phyloP scores from a whole-genome alignment of 1,140 invertebrate genomes.

The Bombus fervidus region DNA sequence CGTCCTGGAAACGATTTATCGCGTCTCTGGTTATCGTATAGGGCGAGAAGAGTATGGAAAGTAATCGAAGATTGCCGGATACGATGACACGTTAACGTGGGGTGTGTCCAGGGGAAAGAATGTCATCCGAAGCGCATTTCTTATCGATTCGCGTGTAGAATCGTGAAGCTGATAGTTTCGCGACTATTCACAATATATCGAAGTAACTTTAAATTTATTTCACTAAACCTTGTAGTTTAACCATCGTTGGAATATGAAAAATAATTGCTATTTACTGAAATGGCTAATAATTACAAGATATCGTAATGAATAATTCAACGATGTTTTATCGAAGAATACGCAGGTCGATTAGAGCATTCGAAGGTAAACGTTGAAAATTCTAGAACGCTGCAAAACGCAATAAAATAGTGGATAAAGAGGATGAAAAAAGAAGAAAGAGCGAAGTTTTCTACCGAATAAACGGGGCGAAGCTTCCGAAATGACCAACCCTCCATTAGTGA shows the following conservation, averaged over 20 bases:
- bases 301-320: background rate
- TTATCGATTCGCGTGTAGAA: background rate
- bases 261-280: background rate
- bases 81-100: background rate
- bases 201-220: too few species aligned
- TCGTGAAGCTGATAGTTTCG: background rate
- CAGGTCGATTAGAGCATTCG: background rate
- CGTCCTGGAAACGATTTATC: constrained; percentile 71
- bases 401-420: background rate
- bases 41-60: constrained; percentile 22
- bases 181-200: background rate
- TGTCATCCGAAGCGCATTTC: too few species aligned
- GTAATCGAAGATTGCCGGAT: constrained; percentile 11
- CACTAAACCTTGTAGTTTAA: too few species aligned
- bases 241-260: too few species aligned
- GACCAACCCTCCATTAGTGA: background rate
- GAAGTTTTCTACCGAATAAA: background rate
- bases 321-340: too few species aligned
- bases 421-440: too few species aligned
- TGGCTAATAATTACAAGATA: background rate
- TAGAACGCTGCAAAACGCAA: background rate
- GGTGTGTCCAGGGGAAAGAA: background rate
- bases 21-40: constrained; percentile 56
- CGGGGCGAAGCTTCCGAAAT: background rate
- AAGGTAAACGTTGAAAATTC: background rate